Percentiles rank a stretch among this genome's conserved stretches.
Evolutionary conservation across 2,113 vertebrate species (phyloP).

Genomic region (Tachuris rubrigastra): DNA sequence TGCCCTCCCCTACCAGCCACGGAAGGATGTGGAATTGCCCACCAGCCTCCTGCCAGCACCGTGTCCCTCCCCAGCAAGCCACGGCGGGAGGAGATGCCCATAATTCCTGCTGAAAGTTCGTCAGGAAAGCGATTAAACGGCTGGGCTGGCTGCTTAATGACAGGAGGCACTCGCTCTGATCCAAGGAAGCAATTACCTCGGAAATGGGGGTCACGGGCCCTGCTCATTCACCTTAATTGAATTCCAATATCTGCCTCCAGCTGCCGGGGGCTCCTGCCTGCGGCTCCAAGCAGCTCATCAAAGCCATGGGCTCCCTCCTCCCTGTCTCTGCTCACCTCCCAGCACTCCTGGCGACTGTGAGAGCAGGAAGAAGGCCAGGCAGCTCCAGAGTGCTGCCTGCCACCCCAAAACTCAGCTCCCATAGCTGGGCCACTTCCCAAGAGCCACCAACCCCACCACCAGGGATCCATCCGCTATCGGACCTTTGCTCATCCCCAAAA

Average conservation of each 20-base stretch:
- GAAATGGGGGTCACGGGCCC: slow-evolving; percentile 82
- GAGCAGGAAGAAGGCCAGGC: background rate
- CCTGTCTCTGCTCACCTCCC: background rate
- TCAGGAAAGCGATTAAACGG: slow-evolving; percentile 59
- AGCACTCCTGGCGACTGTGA: background rate
- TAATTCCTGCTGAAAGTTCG: background rate
- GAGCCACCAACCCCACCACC: rapidly evolving
- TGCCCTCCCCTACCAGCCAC: background rate
- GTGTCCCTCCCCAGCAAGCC: background rate
- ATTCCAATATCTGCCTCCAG: slow-evolving; percentile 83
- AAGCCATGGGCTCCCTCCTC: background rate
- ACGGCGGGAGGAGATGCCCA: rapidly evolving
- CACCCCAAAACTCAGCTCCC: background rate
- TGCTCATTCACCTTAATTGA: slow-evolving; percentile 83
- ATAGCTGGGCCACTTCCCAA: rapidly evolving
- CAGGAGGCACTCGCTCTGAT: slow-evolving; percentile 61
- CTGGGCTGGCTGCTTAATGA: slow-evolving; percentile 75
- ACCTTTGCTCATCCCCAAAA: background rate
- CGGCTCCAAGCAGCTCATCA: slow-evolving; percentile 65
- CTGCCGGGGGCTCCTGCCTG: slow-evolving; percentile 74
- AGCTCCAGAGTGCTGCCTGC: rapidly evolving
- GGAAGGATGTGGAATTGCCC: rapidly evolving
- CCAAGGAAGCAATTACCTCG: slow-evolving; percentile 84
- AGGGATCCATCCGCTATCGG: background rate
- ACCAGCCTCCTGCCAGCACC: background rate